Evolutionary conservation across 2,888 invertebrate genomes (phyloP).

Genomic region (Cactoblastis cactorum): DNA sequence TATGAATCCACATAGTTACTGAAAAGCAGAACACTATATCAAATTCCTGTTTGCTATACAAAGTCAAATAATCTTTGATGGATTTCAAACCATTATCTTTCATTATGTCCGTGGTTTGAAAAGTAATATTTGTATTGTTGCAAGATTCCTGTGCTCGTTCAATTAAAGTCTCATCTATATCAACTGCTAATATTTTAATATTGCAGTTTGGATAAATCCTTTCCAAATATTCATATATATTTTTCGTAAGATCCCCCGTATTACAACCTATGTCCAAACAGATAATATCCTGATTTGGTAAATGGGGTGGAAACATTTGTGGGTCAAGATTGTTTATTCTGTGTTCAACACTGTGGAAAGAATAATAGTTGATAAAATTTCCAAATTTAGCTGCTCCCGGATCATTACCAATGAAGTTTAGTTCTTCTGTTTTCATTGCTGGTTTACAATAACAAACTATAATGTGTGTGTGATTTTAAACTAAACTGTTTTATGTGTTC

Average conservation of each 20-base stretch:
- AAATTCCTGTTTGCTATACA: constrained; percentile 69
- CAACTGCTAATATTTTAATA: constrained; percentile 82
- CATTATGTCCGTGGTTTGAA: constrained; percentile 82
- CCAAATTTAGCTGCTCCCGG: constrained; percentile 90
- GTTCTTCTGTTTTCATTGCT: constrained; percentile 27
- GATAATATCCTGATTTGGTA: constrained; percentile 43
- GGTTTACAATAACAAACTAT: not conserved
- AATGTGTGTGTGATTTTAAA: too few species aligned
- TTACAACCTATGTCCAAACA: constrained; percentile 90
- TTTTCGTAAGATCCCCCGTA: constrained; percentile 85
- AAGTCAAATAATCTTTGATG: constrained; percentile 69
- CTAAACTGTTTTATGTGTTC: too few species aligned
- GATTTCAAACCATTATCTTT: constrained; percentile 40
- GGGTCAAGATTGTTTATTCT: constrained; percentile 80
- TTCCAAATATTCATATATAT: constrained; percentile 74
- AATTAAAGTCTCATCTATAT: constrained; percentile 86
- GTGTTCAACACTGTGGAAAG: constrained; percentile 86
- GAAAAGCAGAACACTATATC: constrained; percentile 89
- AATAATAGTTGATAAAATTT: constrained; percentile 93
- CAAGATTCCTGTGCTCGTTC: constrained; percentile 81
- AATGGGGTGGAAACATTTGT: constrained; percentile 49
- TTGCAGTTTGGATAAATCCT: constrained; percentile 48
- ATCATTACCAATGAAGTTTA: constrained; percentile 76
- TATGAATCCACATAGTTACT: constrained; percentile 94
- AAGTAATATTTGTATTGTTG: constrained; percentile 65